Conservation (phyloP, 2,113 vertebrate species). For the Tetrao urogallus region DNA sequence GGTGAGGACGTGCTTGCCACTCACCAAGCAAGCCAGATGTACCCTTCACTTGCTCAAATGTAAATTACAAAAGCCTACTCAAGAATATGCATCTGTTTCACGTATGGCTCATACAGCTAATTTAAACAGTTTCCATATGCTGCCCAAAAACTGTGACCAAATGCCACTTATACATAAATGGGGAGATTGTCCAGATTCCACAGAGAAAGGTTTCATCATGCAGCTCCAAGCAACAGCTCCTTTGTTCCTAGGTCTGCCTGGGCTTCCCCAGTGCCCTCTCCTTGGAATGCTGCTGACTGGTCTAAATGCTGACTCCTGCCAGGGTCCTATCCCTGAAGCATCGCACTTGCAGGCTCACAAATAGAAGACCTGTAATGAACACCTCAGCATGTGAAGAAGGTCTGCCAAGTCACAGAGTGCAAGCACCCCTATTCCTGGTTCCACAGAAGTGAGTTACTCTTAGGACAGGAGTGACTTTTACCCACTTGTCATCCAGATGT, state of each 20-base stretch:
- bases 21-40: constrained; percentile 53
- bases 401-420: background rate
- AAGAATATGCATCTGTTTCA: constrained; percentile 64
- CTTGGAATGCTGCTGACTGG: background rate
- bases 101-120: background rate
- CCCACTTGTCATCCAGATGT: background rate
- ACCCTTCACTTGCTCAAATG: constrained; percentile 22
- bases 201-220: background rate
- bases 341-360: accelerated
- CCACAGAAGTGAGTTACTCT: background rate
- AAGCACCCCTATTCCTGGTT: background rate
- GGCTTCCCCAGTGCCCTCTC: background rate
- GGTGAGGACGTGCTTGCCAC: constrained; percentile 22
- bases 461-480: background rate
- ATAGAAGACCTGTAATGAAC: background rate
- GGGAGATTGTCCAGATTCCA: constrained; percentile 47
- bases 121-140: constrained; percentile 65
- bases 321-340: background rate
- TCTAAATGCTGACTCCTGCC: background rate
- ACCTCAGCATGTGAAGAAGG: accelerated
- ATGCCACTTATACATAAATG: constrained; percentile 51
- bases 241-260: constrained; percentile 28
- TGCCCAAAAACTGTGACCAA: constrained; percentile 62
- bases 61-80: background rate
- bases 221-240: constrained; percentile 12